Evolutionary conservation across 2,113 vertebrate species (phyloP).

Genomic region (Nothobranchius furzeri): DNA sequence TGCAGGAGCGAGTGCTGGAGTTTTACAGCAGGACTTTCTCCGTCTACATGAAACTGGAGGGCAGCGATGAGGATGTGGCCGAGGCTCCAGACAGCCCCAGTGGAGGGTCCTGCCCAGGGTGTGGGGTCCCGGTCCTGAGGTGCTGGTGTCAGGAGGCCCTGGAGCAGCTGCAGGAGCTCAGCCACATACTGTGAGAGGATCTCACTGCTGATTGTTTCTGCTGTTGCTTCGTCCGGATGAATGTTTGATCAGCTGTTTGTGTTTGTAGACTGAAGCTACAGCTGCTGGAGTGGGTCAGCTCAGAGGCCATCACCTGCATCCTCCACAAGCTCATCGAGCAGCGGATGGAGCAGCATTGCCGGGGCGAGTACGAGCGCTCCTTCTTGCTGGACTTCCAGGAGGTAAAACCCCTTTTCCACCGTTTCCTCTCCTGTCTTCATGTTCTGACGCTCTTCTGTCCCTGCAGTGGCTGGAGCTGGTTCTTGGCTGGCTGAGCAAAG

Average conservation of each 20-base stretch:
- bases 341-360: conserved; percentile 91
- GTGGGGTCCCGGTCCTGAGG: conserved; percentile 72
- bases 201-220: background rate
- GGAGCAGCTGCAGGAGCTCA: conserved; percentile 89
- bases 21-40: conserved; percentile 92
- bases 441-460: background rate
- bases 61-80: conserved; percentile 45
- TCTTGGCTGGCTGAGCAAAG: conserved; percentile 92
- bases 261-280: conserved; percentile 83
- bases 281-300: conserved; percentile 92
- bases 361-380: conserved; percentile 93
- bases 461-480: conserved; percentile 93
- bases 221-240: no score
- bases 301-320: conserved; percentile 90
- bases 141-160: conserved; percentile 92
- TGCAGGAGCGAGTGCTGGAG: conserved; percentile 87
- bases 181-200: conserved; percentile 85
- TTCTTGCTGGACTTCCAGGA: conserved; percentile 93
- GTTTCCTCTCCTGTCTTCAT: no score
- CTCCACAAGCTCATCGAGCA: conserved; percentile 92
- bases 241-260: background rate
- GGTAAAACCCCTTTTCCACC: conserved; percentile 66
- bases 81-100: conserved; percentile 37
- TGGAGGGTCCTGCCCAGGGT: conserved; percentile 79
- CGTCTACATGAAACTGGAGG: conserved; percentile 87